A percentile compares a stretch with the other conserved stretches of the same genome.
These are phyloP conservation scores for Melanogrammus aeglefinus DNA, from an alignment of 2,797 vertebrate genomes.

Conservation along the genomic window DNA sequence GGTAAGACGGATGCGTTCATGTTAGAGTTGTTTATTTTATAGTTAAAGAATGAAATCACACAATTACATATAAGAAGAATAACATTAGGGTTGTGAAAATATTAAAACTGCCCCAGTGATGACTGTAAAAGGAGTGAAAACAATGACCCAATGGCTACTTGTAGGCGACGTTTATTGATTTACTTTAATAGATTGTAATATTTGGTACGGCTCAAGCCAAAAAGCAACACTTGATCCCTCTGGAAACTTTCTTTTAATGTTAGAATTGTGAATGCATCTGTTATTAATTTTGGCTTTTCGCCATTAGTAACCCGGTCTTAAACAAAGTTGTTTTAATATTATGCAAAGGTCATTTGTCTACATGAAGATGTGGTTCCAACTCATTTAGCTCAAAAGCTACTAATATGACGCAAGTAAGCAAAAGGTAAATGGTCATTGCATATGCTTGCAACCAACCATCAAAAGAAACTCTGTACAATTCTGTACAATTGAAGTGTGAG, in stretches of 20 bases:
- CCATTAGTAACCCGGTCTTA: neutral
- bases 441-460: slow-evolving; percentile 65
- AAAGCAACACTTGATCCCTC: neutral
- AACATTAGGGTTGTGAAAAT: neutral
- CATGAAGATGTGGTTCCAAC: slow-evolving; percentile 1
- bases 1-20: neutral
- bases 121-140: neutral
- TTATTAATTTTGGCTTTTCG: neutral
- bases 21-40: neutral
- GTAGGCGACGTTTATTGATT: neutral
- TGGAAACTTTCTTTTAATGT: neutral
- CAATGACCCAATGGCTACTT: neutral
- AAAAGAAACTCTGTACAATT: too few species aligned
- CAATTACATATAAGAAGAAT: neutral
- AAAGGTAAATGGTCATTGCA: slow-evolving; percentile 48
- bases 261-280: neutral
- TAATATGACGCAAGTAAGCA: too few species aligned
- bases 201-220: neutral
- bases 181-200: neutral
- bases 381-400: neutral
- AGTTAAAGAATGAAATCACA: neutral
- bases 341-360: neutral
- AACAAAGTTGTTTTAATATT: neutral
- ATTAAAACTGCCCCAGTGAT: neutral
- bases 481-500: slow-evolving; percentile 24